Base-by-base conservation (phyloP, 2,113 vertebrate species). In the Aspiorhynchus laticeps region DNA sequence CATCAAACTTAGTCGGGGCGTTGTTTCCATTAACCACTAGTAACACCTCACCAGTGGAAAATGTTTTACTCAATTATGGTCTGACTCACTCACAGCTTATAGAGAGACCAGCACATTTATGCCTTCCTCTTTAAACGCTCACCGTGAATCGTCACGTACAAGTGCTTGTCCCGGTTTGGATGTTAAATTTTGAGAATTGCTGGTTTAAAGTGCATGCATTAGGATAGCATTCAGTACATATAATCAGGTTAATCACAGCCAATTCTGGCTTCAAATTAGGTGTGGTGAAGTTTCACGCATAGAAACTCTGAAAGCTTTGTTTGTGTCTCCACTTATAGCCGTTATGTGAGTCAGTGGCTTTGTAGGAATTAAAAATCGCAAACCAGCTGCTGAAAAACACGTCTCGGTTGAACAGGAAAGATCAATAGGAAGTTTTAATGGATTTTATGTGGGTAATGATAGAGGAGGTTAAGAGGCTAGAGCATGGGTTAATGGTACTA, bases 401-500 rank as follows among this genome's bases (percentile, higher is more conserved):
- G 76, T 88, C 82, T 65, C 88, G 90, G 90, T 89, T 89, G 84
- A 79, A 77, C 81, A 86, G 87, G 89, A 92, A 94, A 95, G 96
- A 97, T 98, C 96, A 96, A 97, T 97, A 95, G 90, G 91, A 96
- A 95, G 92, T 95, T 96, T 96, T 96, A 97, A 95, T 96, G 94
- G 94, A 93, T 93, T 96, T 95, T 95, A 96, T 94, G 94, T 96
- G 91, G 95, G 93, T 96, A 96, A 96, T 93, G 95, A 97, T 96
- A 96, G 95, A 93, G 92, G 86, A 91, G 97, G 95, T 95, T 94
- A 95, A 96, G 96, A 96, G 96, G 97, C 96, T 95, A 97, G 95
- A 94, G 94, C 95, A 91, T 88, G 93, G 97, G 96, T 97, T 97
- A 97, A 97, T 97, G 94, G 96, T 95, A 96, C 96, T 96, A 97